phyloP scores from a whole-genome alignment of 2,797 vertebrate genomes.

The Antennarius maculatus region DNA sequence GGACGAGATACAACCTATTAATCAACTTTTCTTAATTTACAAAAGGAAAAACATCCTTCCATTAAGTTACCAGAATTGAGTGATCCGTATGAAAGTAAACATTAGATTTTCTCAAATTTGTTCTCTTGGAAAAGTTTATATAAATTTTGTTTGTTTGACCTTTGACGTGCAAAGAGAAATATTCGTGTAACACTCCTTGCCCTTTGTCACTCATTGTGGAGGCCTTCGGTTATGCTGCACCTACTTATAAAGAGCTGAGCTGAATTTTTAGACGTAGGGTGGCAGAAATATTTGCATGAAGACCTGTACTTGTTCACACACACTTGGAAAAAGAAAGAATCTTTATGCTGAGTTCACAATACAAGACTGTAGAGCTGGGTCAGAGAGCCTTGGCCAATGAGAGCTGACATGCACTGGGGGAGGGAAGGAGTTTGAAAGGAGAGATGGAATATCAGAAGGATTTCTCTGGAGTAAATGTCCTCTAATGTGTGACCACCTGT shows the following conservation, averaged over 20 bases:
- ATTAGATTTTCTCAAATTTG: background rate
- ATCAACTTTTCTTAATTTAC: background rate
- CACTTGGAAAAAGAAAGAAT: slow-evolving; percentile 8
- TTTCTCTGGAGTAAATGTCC: background rate
- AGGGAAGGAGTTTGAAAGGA: background rate
- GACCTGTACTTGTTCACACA: slow-evolving; percentile 4
- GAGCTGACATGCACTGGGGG: background rate
- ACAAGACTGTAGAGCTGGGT: too few species aligned
- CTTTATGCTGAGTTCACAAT: background rate
- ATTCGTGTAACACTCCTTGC: background rate
- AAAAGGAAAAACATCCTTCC: too few species aligned
- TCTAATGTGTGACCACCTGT: background rate
- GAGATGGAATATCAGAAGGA: background rate
- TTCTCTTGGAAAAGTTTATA: background rate
- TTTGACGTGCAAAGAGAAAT: too few species aligned
- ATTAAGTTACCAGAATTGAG: background rate
- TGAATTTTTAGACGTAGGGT: slow-evolving; percentile 4
- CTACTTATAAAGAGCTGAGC: background rate
- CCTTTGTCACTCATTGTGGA: background rate
- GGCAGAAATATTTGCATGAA: slow-evolving; percentile 8
- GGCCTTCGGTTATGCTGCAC: background rate
- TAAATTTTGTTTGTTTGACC: background rate
- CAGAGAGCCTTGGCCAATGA: background rate
- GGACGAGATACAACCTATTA: too few species aligned
- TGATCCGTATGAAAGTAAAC: background rate